phyloP scores from a whole-genome alignment of 2,113 vertebrate genomes.

The Petrocephalus microphthalmus region DNA sequence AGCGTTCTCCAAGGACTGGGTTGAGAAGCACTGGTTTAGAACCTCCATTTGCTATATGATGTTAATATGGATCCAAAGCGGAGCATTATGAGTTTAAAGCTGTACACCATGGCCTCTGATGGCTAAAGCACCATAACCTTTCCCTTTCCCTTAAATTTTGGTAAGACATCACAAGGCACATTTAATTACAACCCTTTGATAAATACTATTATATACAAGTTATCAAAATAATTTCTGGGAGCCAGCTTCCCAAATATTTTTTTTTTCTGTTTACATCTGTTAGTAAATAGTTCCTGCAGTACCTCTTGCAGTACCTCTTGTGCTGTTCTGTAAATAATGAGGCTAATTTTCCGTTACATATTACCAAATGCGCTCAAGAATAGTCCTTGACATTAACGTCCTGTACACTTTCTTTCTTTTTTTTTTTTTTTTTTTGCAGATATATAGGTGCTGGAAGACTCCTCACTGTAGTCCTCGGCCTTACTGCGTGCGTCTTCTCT shows the following conservation, averaged over 20 bases:
- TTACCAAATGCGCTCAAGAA: constrained; percentile 55
- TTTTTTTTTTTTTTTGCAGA: constrained; percentile 54
- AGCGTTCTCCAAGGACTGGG: no score
- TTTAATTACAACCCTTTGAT: constrained; percentile 71
- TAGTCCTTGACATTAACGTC: constrained; percentile 62
- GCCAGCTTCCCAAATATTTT: constrained; percentile 85
- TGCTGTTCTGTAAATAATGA: constrained; percentile 35
- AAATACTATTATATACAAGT: constrained; percentile 94
- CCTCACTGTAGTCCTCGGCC: constrained; percentile 13
- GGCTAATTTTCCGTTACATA: constrained; percentile 58
- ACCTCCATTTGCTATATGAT: neutral
- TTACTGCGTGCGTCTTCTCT: neutral
- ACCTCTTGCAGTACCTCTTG: constrained; percentile 52
- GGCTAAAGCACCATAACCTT: constrained; percentile 26
- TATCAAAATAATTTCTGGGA: constrained; percentile 86
- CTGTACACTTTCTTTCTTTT: constrained; percentile 50
- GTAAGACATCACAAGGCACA: constrained; percentile 45
- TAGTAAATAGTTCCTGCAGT: constrained; percentile 36
- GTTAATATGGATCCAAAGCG: neutral
- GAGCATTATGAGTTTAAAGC: neutral
- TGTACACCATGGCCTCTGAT: neutral
- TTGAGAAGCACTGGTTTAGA: neutral
- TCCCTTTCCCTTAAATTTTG: constrained; percentile 21
- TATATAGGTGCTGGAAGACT: constrained; percentile 33
- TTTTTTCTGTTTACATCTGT: constrained; percentile 20